phyloP scores from a whole-genome alignment of 1,140 invertebrate species.

The Orius insidiosus region DNA sequence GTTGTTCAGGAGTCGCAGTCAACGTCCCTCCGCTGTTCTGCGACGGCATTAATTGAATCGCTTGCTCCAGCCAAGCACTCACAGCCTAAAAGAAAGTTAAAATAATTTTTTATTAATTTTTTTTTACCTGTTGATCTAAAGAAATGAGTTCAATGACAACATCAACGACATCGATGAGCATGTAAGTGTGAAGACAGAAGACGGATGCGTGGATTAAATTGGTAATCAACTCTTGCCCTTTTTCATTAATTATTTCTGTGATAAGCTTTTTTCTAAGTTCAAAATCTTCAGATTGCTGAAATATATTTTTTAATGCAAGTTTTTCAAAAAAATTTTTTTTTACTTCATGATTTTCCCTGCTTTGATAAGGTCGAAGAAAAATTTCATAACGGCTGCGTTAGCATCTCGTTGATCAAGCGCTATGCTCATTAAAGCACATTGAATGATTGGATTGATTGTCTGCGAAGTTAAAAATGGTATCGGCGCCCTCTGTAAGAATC shows the following conservation, averaged over 20 bases:
- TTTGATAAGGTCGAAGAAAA: constrained; percentile 63
- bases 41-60: constrained; percentile 55
- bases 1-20: constrained; percentile 63
- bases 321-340: too few relatives aligned
- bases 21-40: constrained; percentile 52
- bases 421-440: constrained; percentile 65
- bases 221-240: constrained; percentile 49
- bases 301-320: constrained; percentile 1
- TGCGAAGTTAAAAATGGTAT: constrained; percentile 57
- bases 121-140: constrained; percentile 38
- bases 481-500: constrained; percentile 75
- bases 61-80: constrained; percentile 52
- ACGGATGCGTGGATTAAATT: constrained; percentile 67
- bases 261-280: constrained; percentile 40
- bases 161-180: constrained; percentile 69
- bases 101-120: neutral
- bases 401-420: constrained; percentile 87
- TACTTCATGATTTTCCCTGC: constrained; percentile 38
- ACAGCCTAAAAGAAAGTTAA: constrained; percentile 29
- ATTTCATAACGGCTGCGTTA: constrained; percentile 90
- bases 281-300: constrained; percentile 32
- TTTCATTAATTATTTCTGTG: too few relatives aligned
- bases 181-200: constrained; percentile 66
- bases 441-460: constrained; percentile 53
- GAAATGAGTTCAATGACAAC: constrained; percentile 60